Conservation (phyloP, 2,113 vertebrate species). For the Turnix velox region DNA sequence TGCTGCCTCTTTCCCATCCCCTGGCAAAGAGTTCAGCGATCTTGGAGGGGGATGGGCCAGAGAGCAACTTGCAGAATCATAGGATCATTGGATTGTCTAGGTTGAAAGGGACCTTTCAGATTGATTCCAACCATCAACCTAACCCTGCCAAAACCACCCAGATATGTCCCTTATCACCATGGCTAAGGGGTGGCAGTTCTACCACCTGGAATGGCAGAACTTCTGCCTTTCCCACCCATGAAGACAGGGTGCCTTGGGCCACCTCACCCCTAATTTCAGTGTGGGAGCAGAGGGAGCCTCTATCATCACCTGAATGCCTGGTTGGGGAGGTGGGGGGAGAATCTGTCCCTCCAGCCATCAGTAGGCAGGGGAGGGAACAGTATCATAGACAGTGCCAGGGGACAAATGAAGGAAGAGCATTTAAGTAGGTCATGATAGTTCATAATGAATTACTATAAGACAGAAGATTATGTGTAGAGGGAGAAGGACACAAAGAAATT, state of each 20-base stretch:
- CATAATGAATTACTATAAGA: background rate
- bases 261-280: background rate
- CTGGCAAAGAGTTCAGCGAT: background rate
- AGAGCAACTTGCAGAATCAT: background rate
- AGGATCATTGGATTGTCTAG: background rate
- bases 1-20: background rate
- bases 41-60: background rate
- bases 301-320: rapidly evolving
- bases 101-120: background rate
- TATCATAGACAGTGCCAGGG: rapidly evolving
- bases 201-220: background rate
- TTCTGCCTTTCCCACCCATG: background rate
- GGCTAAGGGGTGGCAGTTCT: background rate
- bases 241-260: background rate
- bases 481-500: background rate
- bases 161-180: background rate
- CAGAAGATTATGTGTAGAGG: background rate
- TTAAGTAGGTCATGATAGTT: background rate
- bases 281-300: background rate
- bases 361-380: background rate
- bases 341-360: rapidly evolving
- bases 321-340: background rate
- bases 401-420: background rate
- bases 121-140: background rate
- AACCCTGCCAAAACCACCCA: background rate